Evolutionary conservation across 2,113 vertebrate genomes (phyloP).

Genomic region (Dendrocopos noguchii): DNA sequence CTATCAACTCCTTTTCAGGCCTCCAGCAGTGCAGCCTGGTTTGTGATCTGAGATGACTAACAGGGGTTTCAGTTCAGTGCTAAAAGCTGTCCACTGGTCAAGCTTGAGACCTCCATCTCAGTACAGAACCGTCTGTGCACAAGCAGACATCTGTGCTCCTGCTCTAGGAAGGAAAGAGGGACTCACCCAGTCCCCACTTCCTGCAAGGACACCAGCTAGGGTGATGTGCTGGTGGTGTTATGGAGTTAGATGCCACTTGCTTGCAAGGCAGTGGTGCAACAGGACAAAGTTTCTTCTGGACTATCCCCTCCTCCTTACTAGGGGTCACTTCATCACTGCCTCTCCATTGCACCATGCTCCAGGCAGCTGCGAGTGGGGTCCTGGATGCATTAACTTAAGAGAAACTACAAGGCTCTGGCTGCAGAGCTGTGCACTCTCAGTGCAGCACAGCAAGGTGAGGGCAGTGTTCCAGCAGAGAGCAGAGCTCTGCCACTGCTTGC

Average conservation of each 20-base stretch:
- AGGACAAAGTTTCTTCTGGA: background rate
- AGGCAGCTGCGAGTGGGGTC: background rate
- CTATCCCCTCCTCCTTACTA: background rate
- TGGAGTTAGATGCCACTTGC: background rate
- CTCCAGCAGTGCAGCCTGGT: background rate
- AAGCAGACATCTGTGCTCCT: fast-evolving
- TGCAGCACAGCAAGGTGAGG: background rate
- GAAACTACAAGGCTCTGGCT: background rate
- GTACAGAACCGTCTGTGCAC: background rate
- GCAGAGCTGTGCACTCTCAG: background rate
- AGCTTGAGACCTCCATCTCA: fast-evolving
- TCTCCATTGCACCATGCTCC: background rate
- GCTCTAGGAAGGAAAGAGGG: no score
- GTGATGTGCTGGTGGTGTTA: background rate
- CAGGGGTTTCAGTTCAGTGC: background rate
- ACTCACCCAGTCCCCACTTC: background rate
- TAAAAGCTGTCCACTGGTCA: background rate
- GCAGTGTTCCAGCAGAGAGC: fast-evolving
- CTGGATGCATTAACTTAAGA: background rate
- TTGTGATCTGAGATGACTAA: background rate
- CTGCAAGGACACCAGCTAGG: background rate
- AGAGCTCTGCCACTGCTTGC: background rate
- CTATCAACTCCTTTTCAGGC: background rate
- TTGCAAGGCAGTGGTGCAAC: background rate
- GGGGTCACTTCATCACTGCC: background rate